Evolutionary conservation across 2,888 invertebrate species (phyloP).

Genomic region (Nyleta sp.): DNA sequence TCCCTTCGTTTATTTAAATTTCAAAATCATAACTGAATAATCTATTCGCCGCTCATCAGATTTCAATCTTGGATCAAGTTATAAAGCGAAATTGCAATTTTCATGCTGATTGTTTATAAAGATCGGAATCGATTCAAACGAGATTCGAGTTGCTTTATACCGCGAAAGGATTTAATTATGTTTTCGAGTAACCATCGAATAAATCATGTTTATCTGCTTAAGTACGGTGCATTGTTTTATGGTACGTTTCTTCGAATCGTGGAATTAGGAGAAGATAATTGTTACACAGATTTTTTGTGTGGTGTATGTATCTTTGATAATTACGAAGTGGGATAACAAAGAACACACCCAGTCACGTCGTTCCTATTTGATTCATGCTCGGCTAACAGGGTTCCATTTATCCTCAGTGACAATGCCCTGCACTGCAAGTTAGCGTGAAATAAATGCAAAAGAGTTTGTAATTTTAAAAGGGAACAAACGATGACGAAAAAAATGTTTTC

Average conservation of each 20-base stretch:
- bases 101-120: no score
- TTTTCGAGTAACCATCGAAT: no score
- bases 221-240: no score
- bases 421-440: slow-evolving; percentile 19
- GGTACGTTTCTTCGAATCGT: neutral
- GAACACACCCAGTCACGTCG: slow-evolving; percentile 34
- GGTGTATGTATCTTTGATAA: slow-evolving; percentile 21
- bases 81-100: no score
- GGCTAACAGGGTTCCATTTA: slow-evolving; percentile 24
- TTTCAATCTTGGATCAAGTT: neutral
- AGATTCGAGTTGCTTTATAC: no score
- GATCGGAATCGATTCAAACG: no score
- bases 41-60: neutral
- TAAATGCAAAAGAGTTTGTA: slow-evolving; percentile 24
- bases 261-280: slow-evolving; percentile 16
- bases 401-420: slow-evolving; percentile 23
- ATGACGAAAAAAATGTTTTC: no score
- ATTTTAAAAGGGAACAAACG: no score
- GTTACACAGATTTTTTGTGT: slow-evolving; percentile 4
- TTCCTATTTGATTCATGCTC: slow-evolving; percentile 36
- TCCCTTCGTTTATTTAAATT: neutral
- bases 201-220: no score
- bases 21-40: neutral
- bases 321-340: slow-evolving; percentile 20
- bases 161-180: no score